phyloP scores from a whole-genome alignment of 2,113 vertebrate genomes.

The Tupaia tana region DNA sequence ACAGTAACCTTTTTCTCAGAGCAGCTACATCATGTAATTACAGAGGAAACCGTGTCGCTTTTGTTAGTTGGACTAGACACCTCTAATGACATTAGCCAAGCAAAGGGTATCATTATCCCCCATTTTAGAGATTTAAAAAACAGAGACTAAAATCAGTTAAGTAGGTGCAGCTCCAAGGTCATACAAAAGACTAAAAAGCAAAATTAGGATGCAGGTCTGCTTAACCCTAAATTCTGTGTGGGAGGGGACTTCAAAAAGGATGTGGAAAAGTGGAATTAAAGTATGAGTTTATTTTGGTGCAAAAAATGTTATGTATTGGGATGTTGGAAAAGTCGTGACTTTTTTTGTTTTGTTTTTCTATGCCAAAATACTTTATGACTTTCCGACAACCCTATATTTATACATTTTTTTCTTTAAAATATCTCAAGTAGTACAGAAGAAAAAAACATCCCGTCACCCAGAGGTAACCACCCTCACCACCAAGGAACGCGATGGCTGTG shows the following conservation, averaged over 20 bases:
- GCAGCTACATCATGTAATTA: conserved; percentile 78
- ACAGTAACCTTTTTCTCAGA: conserved; percentile 71
- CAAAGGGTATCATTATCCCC: conserved; percentile 72
- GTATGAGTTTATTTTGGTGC: too few species aligned
- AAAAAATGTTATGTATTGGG: too few species aligned
- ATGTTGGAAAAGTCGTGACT: too few species aligned
- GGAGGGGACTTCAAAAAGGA: too few species aligned
- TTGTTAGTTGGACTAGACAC: conserved; percentile 73
- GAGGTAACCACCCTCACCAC: neutral
- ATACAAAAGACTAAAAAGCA: neutral
- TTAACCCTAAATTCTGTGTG: neutral
- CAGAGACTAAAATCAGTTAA: conserved; percentile 65
- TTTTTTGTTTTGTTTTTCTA: too few species aligned
- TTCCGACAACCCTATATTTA: too few species aligned
- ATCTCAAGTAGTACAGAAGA: neutral
- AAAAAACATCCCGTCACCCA: neutral
- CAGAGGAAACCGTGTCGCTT: conserved; percentile 62
- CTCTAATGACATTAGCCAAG: conserved; percentile 70
- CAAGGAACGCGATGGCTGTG: neutral
- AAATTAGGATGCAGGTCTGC: conserved; percentile 11
- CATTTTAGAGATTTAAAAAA: conserved; percentile 71
- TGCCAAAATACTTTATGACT: too few species aligned
- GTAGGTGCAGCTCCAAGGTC: conserved; percentile 66
- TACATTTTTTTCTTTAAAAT: neutral
- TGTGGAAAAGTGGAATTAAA: too few species aligned